phyloP scores from a whole-genome alignment of 2,113 vertebrate genomes.

The Chaenogobius annularis region DNA sequence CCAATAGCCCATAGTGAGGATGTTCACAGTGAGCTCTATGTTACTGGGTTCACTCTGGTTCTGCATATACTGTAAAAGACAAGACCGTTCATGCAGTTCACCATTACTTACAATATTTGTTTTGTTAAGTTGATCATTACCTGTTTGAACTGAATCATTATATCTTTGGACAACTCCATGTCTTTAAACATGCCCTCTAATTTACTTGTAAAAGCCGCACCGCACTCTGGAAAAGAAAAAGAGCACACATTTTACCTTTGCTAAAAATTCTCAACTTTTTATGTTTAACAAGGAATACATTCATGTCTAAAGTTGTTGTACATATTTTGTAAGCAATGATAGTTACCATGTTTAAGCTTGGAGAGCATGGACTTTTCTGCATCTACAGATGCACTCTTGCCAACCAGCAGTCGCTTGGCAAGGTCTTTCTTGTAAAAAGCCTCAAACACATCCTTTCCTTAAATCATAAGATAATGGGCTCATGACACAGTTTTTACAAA shows the following conservation, averaged over 20 bases:
- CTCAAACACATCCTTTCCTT: constrained; percentile 98
- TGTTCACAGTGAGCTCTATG: constrained; percentile 98
- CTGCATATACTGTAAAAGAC: constrained; percentile 88
- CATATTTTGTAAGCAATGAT: background rate
- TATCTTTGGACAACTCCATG: constrained; percentile 99
- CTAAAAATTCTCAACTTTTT: background rate
- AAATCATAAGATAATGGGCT: background rate
- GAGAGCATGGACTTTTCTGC: constrained; percentile 99
- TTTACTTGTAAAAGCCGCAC: constrained; percentile 98
- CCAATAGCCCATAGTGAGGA: constrained; percentile 99
- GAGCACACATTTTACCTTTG: background rate
- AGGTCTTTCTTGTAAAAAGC: constrained; percentile 99
- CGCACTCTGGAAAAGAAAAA: constrained; percentile 85
- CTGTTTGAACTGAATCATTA: constrained; percentile 99
- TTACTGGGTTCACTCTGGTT: constrained; percentile 97
- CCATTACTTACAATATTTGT: background rate
- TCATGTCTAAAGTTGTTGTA: background rate
- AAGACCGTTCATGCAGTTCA: background rate
- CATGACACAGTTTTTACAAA: background rate
- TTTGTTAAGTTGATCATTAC: constrained; percentile 28
- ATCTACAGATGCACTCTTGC: constrained; percentile 98
- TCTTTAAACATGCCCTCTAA: constrained; percentile 99
- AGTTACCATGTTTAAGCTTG: constrained; percentile 95
- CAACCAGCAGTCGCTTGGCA: constrained; percentile 94
- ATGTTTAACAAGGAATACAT: background rate